Percentiles rank a stretch among this genome's conserved stretches.
Conservation (phyloP, 2,797 vertebrate species). For the Apodemus agrarius region DNA sequence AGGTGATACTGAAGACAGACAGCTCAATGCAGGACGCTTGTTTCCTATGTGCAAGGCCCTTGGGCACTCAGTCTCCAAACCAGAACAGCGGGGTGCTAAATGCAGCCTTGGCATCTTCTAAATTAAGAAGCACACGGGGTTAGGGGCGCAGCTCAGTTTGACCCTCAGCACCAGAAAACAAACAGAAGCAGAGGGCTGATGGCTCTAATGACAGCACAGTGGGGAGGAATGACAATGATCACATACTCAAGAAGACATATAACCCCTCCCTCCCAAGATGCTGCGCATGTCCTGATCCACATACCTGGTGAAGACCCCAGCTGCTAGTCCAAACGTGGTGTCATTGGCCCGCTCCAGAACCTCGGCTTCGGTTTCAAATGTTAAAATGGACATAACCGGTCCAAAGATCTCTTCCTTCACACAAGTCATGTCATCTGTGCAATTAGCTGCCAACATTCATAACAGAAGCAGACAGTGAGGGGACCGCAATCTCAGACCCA, state of each 20-base stretch:
- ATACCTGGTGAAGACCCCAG: conserved; percentile 98
- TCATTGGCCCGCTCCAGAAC: conserved; percentile 94
- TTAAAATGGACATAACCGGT: conserved; percentile 96
- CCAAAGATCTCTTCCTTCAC: conserved; percentile 99
- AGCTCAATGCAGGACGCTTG: background rate
- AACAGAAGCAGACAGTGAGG: background rate
- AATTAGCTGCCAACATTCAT: conserved; percentile 89
- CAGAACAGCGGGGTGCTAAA: background rate
- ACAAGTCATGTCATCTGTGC: conserved; percentile 96
- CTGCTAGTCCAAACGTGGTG: conserved; percentile 94
- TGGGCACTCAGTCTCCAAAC: background rate
- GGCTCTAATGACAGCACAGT: background rate
- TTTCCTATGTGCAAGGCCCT: background rate
- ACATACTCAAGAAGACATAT: rapidly evolving
- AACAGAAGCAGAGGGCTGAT: background rate
- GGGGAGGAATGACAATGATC: rapidly evolving
- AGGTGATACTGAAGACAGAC: background rate
- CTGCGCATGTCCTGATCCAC: rapidly evolving
- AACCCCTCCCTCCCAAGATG: background rate
- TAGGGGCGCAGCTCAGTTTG: background rate
- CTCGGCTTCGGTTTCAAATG: conserved; percentile 96
- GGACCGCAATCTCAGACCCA: rapidly evolving
- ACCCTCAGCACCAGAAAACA: background rate
- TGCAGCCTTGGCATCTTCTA: background rate
- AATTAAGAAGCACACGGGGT: background rate